Evolutionary conservation across 2,888 invertebrate genomes (phyloP).

Genomic region (Agonopterix alstromeriana): DNA sequence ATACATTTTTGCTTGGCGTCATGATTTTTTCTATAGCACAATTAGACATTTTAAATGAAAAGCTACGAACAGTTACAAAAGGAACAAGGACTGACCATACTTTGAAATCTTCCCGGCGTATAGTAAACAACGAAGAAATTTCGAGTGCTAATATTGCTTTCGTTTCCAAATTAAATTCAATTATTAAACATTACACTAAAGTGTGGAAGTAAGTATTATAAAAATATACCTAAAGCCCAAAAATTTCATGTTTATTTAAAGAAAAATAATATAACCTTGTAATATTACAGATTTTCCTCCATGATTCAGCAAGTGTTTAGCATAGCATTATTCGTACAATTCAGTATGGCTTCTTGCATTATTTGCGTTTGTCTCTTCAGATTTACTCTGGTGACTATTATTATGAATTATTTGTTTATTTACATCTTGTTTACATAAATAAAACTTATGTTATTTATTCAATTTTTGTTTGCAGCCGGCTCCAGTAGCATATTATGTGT

Average conservation of each 20-base stretch:
- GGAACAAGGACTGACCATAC: slow-evolving; percentile 11
- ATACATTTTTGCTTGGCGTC: slow-evolving; percentile 43
- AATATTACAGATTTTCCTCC: slow-evolving; percentile 40
- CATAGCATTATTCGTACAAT: slow-evolving; percentile 40
- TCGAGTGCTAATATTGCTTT: neutral
- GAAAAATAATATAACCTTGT: neutral
- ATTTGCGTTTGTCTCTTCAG: slow-evolving; percentile 51
- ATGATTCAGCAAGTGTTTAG: slow-evolving; percentile 41
- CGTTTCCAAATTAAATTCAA: slow-evolving; percentile 28
- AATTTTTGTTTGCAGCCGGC: slow-evolving; percentile 34
- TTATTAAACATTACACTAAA: slow-evolving; percentile 35
- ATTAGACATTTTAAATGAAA: slow-evolving; percentile 40
- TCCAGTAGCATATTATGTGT: slow-evolving; percentile 35
- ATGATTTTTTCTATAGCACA: slow-evolving; percentile 45
- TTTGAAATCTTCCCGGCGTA: neutral
- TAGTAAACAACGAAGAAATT: too few species aligned
- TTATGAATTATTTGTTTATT: neutral
- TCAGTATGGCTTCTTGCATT: slow-evolving; percentile 42
- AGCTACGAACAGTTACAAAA: slow-evolving; percentile 30
- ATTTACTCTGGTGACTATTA: slow-evolving; percentile 43
- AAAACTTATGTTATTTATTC: neutral
- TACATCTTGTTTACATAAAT: neutral
- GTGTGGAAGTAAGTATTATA: slow-evolving; percentile 33
- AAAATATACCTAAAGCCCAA: too few species aligned
- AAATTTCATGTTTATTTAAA: neutral